Base-by-base conservation (phyloP, 2,797 vertebrate species). In the Scarus forsteni region DNA sequence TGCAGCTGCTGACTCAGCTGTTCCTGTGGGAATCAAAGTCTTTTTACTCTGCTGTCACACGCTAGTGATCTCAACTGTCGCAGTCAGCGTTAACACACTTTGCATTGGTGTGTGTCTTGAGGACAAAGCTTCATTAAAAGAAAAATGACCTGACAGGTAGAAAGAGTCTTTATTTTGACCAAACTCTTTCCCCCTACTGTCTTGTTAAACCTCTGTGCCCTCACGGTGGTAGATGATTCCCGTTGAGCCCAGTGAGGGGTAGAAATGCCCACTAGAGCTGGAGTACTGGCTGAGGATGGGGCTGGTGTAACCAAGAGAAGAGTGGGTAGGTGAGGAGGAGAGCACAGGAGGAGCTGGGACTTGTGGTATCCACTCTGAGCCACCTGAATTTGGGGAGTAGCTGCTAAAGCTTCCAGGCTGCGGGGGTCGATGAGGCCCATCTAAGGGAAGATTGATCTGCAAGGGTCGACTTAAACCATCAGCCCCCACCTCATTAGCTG, bases 241-340 rank as follows among this genome's bases (percentile, higher is more conserved):
- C 54, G 94, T 94, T 0, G 96, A 92, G 81, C 93, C 89, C 85
- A 98, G 87, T 10, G 93, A 65, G 52, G 94, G 96, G 88, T 98
- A 99, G 92, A 98, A 99, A 84, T 97, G 97, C 40, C 94, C 91
- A 73, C 92, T 94, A 80, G 96, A 94, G 7, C 92, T 86, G 66
- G 89, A 95, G 84, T 96, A 97, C 86, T 98, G 98, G 87, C 94
- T 97, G 71, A 99, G 94, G 77, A 95, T 94, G 0, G 97, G 93
- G 64, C 93, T 95, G 5, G 90, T 90, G 48, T 98, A 97, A 69
- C 96, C 91, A 1, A 98, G 91, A 5, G 95, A 87, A 10, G 90
- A 89, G 42, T 96, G 89, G 57, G 95, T 90, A 57, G 93, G 92
- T 60, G 94, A 92, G 57, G 96, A 77, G 36, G 94, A 93, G 40